These are phyloP conservation scores for Aratinga solstitialis DNA, from an alignment of 2,797 vertebrate genomes.

Conservation along the genomic window DNA sequence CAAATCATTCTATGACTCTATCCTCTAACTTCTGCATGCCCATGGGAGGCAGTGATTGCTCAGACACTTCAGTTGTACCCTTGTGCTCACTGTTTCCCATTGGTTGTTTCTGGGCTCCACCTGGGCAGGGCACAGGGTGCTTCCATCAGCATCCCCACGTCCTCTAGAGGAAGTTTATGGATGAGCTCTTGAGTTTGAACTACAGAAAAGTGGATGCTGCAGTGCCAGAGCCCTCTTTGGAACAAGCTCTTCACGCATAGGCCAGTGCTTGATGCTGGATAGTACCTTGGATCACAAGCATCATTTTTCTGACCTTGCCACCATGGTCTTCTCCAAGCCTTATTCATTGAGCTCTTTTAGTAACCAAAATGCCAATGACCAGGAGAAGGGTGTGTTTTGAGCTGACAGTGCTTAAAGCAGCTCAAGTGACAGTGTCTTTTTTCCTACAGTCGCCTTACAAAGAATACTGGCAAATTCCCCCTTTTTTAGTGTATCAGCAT, in stretches of 20 bases:
- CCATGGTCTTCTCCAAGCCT: background rate
- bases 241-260: background rate
- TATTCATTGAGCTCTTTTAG: no score
- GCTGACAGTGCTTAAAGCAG: no score
- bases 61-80: background rate
- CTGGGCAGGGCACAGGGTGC: background rate
- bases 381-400: no score
- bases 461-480: background rate
- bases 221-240: background rate
- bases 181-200: background rate
- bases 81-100: rapidly evolving
- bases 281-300: background rate
- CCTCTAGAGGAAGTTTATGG: background rate
- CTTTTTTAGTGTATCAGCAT: background rate
- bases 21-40: background rate
- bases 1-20: background rate
- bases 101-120: background rate
- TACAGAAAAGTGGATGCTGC: background rate
- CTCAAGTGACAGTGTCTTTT: no score
- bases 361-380: no score
- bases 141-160: background rate
- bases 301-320: background rate
- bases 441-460: no score
- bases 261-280: background rate
- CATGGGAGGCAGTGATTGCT: background rate